Evolutionary conservation across 2,113 vertebrate genomes (phyloP).

Genomic region (Balaeniceps rex): DNA sequence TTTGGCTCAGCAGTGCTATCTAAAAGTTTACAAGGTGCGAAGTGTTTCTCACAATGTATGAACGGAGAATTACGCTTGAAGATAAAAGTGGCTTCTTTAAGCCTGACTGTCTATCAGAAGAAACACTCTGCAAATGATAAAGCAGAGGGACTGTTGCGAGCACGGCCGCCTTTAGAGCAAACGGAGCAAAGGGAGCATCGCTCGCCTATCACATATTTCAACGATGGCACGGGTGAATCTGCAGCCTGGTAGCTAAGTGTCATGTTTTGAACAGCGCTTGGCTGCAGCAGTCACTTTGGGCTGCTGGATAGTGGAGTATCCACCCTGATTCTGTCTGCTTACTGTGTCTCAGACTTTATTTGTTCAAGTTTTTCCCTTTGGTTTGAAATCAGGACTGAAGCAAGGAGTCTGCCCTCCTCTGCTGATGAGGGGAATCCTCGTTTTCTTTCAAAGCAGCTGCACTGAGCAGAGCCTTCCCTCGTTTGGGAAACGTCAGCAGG

Average conservation of each 20-base stretch:
- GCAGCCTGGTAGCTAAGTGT: neutral
- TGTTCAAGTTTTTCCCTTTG: neutral
- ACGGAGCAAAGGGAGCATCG: fast-evolving
- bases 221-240: fast-evolving
- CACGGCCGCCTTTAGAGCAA: neutral
- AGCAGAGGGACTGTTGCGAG: neutral
- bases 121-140: neutral
- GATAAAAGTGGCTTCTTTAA: neutral
- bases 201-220: fast-evolving
- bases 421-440: neutral
- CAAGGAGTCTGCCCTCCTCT: neutral
- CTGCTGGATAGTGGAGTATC: neutral
- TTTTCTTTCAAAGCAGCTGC: neutral
- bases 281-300: neutral
- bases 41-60: neutral
- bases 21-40: constrained; percentile 64
- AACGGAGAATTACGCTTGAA: neutral
- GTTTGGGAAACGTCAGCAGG: neutral
- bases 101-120: neutral
- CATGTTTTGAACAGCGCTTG: neutral
- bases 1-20: constrained; percentile 33
- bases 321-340: neutral
- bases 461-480: neutral
- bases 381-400: neutral
- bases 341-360: fast-evolving